These are phyloP conservation scores for Pseudomyrmex dendroicus DNA, from an alignment of 1,140 invertebrate genomes.

Conservation along the genomic window DNA sequence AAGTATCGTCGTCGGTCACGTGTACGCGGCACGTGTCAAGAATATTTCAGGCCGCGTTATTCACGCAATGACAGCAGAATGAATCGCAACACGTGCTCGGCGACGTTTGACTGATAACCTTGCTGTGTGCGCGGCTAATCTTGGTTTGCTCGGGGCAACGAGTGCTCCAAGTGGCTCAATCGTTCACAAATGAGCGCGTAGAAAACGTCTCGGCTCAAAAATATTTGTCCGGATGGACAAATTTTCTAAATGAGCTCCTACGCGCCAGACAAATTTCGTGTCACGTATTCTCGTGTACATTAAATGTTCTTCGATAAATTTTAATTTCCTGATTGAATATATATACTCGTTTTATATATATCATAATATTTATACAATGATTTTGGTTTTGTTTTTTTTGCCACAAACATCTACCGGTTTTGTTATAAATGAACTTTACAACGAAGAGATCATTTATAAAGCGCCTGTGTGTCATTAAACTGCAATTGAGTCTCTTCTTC, in stretches of 20 bases:
- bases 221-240: slow-evolving; percentile 22
- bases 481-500: background rate
- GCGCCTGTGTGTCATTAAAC: background rate
- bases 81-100: slow-evolving; percentile 82
- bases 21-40: slow-evolving; percentile 69
- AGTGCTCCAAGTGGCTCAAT: slow-evolving; percentile 47
- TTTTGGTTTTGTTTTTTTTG: too few relatives aligned
- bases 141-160: slow-evolving; percentile 46
- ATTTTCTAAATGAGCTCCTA: background rate
- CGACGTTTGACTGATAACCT: slow-evolving; percentile 82
- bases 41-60: slow-evolving; percentile 82
- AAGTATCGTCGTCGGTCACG: slow-evolving; percentile 55
- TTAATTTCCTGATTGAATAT: too few relatives aligned
- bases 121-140: slow-evolving; percentile 66
- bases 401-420: too few relatives aligned
- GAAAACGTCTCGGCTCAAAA: slow-evolving; percentile 1
- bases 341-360: too few relatives aligned
- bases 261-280: too few relatives aligned
- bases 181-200: slow-evolving; percentile 38
- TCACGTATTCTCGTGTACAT: too few relatives aligned
- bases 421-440: background rate
- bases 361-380: too few relatives aligned
- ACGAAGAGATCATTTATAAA: background rate
- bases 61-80: slow-evolving; percentile 83
- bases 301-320: too few relatives aligned